Conservation (phyloP, 2,113 vertebrate genomes). For the Rostratula benghalensis region DNA sequence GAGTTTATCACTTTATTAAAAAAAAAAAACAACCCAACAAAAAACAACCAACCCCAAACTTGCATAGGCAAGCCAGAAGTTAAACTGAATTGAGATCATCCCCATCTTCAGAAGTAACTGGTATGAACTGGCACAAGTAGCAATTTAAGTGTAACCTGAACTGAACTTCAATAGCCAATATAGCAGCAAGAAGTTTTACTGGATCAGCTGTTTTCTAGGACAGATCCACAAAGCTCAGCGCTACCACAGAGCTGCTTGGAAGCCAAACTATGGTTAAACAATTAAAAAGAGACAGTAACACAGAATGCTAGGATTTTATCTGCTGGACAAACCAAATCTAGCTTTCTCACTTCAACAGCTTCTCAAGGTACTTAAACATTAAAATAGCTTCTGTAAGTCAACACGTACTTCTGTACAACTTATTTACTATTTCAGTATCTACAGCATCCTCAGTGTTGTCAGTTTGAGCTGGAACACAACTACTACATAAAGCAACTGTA, state of each 20-base stretch:
- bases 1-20: not conserved
- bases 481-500: not conserved
- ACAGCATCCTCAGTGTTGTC: too few relatives aligned
- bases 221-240: not conserved
- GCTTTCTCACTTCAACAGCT: not conserved
- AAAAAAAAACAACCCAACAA: not conserved
- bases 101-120: not conserved
- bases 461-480: not conserved
- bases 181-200: not conserved
- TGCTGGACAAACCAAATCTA: not conserved
- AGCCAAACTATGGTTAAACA: not conserved
- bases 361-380: not conserved
- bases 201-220: not conserved
- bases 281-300: not conserved
- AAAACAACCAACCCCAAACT: not conserved
- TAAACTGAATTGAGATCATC: not conserved
- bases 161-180: not conserved
- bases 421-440: not conserved
- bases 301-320: not conserved
- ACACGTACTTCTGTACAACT: not conserved
- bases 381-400: not conserved
- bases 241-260: not conserved
- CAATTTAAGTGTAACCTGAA: not conserved
- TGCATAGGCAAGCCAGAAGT: not conserved
- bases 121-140: not conserved